Evolutionary conservation across 1,140 invertebrate genomes (phyloP).

Genomic region (Hypsibius dujardini): DNA sequence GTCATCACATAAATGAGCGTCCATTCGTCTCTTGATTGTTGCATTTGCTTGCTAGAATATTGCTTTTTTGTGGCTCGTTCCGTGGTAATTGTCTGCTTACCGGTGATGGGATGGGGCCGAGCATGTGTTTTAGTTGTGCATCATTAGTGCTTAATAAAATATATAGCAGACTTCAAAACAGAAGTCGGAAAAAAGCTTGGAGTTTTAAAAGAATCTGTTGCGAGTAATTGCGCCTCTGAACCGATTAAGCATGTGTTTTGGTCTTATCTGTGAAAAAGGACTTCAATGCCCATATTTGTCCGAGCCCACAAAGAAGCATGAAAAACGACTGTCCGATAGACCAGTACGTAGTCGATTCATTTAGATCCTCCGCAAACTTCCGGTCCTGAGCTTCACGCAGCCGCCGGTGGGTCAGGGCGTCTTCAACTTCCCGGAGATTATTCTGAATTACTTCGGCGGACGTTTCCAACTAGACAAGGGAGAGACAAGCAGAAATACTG

Average conservation of each 20-base stretch:
- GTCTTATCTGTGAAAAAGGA: conserved; percentile 82
- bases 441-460: conserved; percentile 72
- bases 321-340: conserved; percentile 68
- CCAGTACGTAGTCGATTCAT: conserved; percentile 78
- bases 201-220: too few relatives aligned
- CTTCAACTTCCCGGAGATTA: conserved; percentile 61
- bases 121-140: too few relatives aligned
- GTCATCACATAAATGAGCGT: conserved; percentile 73
- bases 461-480: conserved; percentile 59
- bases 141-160: too few relatives aligned
- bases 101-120: too few relatives aligned
- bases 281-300: conserved; percentile 75
- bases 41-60: too few relatives aligned
- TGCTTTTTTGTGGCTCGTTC: too few relatives aligned
- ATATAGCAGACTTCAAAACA: too few relatives aligned
- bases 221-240: too few relatives aligned
- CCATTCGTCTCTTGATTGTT: too few relatives aligned
- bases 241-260: not conserved
- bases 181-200: too few relatives aligned
- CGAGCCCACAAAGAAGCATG: conserved; percentile 61
- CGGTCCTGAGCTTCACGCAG: conserved; percentile 78
- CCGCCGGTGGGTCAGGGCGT: conserved; percentile 89
- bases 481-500: too few relatives aligned
- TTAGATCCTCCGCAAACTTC: conserved; percentile 83
- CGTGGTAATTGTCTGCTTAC: too few relatives aligned